phyloP scores from a whole-genome alignment of 2,888 invertebrate genomes.

The Trichogramma dendrolimi region DNA sequence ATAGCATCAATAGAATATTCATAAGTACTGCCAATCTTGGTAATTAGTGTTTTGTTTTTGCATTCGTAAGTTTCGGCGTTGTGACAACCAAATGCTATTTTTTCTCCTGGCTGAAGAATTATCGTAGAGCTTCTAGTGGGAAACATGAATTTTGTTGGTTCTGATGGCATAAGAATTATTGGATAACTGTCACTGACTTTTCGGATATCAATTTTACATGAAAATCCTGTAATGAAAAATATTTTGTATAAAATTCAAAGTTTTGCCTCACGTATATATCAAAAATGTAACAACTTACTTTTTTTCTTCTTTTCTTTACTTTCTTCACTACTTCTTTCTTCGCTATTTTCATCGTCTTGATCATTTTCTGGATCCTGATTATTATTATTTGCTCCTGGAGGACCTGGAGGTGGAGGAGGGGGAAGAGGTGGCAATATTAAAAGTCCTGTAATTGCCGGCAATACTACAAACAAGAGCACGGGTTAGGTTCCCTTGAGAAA shows the following conservation, averaged over 20 bases:
- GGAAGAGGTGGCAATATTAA: no score
- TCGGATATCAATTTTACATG: neutral
- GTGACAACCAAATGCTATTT: neutral
- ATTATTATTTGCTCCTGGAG: neutral
- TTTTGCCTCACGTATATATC: neutral
- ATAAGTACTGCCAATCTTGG: neutral
- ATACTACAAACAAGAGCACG: no score
- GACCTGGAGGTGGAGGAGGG: no score
- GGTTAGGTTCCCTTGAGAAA: no score
- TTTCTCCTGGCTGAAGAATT: neutral
- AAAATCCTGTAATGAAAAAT: neutral
- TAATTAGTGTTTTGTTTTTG: slow-evolving; percentile 1
- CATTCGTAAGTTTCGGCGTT: neutral
- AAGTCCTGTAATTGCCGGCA: no score
- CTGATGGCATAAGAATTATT: neutral
- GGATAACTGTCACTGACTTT: slow-evolving; percentile 1
- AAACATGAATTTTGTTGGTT: slow-evolving; percentile 3
- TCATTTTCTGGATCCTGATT: neutral
- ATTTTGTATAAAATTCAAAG: neutral
- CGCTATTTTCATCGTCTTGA: neutral
- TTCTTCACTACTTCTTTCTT: neutral
- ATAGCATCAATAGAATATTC: neutral
- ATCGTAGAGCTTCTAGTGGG: neutral
- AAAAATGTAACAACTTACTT: neutral
- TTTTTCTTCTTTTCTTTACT: neutral